Evolutionary conservation across 2,113 vertebrate genomes (phyloP), one percentile per base, ranked within the genome.

Genomic region (Labeo rohita): DNA sequence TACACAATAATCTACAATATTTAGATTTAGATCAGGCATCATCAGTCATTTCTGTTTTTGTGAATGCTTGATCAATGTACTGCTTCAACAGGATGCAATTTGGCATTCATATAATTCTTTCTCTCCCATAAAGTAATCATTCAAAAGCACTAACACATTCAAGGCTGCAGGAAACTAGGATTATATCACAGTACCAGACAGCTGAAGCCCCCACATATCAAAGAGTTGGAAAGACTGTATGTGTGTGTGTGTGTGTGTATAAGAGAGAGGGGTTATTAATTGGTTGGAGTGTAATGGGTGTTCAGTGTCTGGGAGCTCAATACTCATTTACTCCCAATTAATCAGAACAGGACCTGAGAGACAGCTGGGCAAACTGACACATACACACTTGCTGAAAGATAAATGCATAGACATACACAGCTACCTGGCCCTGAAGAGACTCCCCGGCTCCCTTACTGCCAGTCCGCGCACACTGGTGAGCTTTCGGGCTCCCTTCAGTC

Each of bases 261-360:
- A 49, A 87, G 86, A 88, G 89, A 77, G 76, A 88, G 85, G 23
- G 84, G 80, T 88, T 91, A 92, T 92, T 85, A 93, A 93, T 89
- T 87, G 88, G 90, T 92, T 88, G 90, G 80, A 92, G 49, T 86
- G 88, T 94, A 92, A 93, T 94, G 91, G 88, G 86, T 90, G 88
- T 89, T 91, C 90, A 91, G 90, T 85, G 86, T 84, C 91, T 93
- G 73, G 84, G 89, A 87, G 36, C 90, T 92, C 86, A 90, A 90
- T 89, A 89, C 85, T 88, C 91, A 88, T 90, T 92, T 91, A 74
- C 86, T 90, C 87, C 89, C 80, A 87, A 86, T 92, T 91, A 91
- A 91, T 90, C 90, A 90, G 89, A 87, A 84, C 23, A 34, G 73
- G 73, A 78, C 65, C 87, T 89, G 85, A 86, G 87, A 90, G 83